phyloP scores from a whole-genome alignment of 2,113 vertebrate genomes.

The Triplophysa dalaica region DNA sequence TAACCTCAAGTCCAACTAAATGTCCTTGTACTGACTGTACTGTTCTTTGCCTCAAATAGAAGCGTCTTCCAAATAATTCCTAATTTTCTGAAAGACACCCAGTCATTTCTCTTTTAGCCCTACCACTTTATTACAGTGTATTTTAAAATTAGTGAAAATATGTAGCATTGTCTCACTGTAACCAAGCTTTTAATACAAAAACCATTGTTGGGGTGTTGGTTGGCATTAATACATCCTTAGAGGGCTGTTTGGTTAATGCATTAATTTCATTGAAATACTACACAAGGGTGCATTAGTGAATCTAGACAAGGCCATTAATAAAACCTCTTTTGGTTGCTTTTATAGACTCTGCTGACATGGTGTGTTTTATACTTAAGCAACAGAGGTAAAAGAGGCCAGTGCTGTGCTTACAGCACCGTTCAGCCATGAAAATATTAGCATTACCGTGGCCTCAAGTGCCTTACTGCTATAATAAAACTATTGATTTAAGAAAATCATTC shows the following conservation, averaged over 20 bases:
- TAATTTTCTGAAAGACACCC: neutral
- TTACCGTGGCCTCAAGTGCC: too few relatives aligned
- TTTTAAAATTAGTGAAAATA: neutral
- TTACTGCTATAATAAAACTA: too few relatives aligned
- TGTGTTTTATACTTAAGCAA: neutral
- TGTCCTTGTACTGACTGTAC: neutral
- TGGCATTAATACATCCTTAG: slow-evolving; percentile 9
- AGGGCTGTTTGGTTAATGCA: neutral
- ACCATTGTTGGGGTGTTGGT: neutral
- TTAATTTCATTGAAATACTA: neutral
- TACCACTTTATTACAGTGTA: neutral
- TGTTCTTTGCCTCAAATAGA: neutral
- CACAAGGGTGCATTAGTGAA: neutral
- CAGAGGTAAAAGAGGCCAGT: neutral
- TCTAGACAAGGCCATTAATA: neutral
- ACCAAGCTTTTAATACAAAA: neutral
- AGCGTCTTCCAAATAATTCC: neutral
- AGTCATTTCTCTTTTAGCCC: neutral
- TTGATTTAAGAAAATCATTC: too few relatives aligned
- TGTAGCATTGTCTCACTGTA: neutral
- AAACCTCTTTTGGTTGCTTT: neutral
- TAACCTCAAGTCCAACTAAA: neutral
- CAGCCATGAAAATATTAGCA: too few relatives aligned
- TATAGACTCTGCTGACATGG: neutral
- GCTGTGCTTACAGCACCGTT: too few relatives aligned